phyloP scores from a whole-genome alignment of 2,113 vertebrate species.

The Chaetura pelagica region DNA sequence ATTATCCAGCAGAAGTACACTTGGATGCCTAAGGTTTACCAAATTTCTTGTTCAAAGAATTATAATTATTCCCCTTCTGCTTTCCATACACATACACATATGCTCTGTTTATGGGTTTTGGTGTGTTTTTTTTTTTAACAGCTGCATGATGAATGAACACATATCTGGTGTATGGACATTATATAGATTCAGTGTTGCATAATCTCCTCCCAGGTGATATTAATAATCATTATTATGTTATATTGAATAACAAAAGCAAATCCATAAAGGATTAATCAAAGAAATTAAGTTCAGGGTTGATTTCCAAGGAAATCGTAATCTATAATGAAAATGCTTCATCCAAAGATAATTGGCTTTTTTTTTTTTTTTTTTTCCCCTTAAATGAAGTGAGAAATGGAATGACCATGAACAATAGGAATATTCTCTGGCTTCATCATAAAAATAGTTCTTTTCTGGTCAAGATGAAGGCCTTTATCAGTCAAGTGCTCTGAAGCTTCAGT shows the following conservation, averaged over 20 bases:
- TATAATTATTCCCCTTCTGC: not conserved
- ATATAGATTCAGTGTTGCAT: not conserved
- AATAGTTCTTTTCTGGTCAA: not conserved
- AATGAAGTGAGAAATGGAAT: conserved; percentile 53
- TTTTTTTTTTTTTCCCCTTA: not conserved
- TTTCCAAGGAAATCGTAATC: conserved; percentile 56
- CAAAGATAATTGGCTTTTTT: conserved; percentile 37
- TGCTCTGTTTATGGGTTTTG: not conserved
- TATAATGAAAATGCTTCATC: conserved; percentile 58
- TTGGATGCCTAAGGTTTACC: not conserved
- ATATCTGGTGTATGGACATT: not conserved
- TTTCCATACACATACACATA: not conserved
- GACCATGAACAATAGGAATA: not conserved
- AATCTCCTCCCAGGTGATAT: conserved; percentile 45
- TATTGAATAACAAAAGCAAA: conserved; percentile 57
- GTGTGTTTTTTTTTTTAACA: not conserved
- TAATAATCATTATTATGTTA: conserved; percentile 52
- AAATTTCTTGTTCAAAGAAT: not conserved
- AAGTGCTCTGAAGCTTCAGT: not conserved
- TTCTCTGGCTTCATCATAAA: conserved; percentile 26
- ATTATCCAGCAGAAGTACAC: not conserved
- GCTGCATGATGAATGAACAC: not conserved
- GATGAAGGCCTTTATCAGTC: not conserved
- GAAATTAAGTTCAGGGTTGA: conserved; percentile 41
- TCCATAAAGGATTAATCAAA: conserved; percentile 53